Base-by-base conservation (phyloP, 23 tunicate species). In the Ciona savignyi region DNA sequence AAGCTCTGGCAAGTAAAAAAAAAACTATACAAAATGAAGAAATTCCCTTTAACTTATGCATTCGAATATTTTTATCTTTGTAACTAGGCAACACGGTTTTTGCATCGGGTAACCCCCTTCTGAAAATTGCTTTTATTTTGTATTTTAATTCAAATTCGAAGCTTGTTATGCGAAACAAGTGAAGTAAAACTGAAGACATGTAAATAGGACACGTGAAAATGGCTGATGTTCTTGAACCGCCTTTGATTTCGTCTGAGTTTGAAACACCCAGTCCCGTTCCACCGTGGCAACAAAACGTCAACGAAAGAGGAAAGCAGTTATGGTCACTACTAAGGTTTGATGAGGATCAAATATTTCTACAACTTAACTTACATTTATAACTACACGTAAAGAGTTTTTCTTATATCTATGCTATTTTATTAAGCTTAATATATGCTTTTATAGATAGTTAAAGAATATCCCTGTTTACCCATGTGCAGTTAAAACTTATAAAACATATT, bases 311-410 rank as follows among this genome's bases (percentile, higher is more conserved):
- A 29, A 83, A 83, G 35, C 66, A 83, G 31, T 51, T 83, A 29
- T 83, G 87, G 87, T 48, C 67, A 32, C 35, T 83, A 23, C 68
- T 83, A 25, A 75, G 87, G 87, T 81, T 35, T 63, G 26, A 63
- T 21, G 11, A 42, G 56, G 56, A 42, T 6, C 9, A 6, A 42
- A 42, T 42, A 15, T 42, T 42, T 42, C 15, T 6, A 42, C 15
- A 42, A n/a, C n/a, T n/a, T n/a, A n/a, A n/a, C n/a, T n/a, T n/a
- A n/a, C n/a, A n/a, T n/a, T n/a, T n/a, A n/a, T n/a, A n/a, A n/a
- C n/a, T n/a, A n/a, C n/a, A n/a, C n/a, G n/a, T n/a, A n/a, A n/a
- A n/a, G n/a, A n/a, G n/a, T n/a, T n/a, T n/a, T n/a, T n/a, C n/a
- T n/a, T n/a, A n/a, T n/a, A n/a, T n/a, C n/a, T n/a, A n/a, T n/a